A percentile compares a stretch with the other conserved stretches of the same genome.
Evolutionary conservation across 2,797 vertebrate species (phyloP).

Genomic region (Pygocentrus nattereri): DNA sequence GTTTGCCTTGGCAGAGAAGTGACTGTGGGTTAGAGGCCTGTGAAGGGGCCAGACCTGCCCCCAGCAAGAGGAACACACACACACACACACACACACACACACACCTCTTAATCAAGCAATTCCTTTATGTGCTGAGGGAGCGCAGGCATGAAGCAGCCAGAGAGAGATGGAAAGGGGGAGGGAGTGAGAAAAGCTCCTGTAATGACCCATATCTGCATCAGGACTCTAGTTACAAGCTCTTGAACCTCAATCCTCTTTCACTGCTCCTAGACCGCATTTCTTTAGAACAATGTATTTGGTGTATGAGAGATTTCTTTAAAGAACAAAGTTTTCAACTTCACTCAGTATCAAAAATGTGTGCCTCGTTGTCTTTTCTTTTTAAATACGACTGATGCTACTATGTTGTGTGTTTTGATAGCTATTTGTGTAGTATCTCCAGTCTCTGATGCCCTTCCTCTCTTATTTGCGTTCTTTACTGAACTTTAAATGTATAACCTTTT

Average conservation of each 20-base stretch:
- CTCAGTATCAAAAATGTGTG: not conserved
- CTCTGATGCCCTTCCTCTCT: not conserved
- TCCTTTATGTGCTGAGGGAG: conserved; percentile 22
- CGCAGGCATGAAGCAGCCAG: not conserved
- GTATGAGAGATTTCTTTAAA: not conserved
- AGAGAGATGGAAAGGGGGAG: not conserved
- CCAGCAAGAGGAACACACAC: conserved; percentile 7
- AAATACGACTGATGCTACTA: too few species aligned
- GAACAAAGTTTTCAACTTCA: not conserved
- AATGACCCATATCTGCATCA: not conserved
- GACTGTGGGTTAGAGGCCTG: conserved; percentile 44
- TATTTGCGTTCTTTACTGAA: not conserved
- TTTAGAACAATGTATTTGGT: not conserved
- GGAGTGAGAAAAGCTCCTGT: not conserved
- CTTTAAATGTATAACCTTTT: not conserved
- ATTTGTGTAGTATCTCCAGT: too few species aligned
- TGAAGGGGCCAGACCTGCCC: conserved; percentile 14
- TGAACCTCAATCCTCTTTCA: not conserved
- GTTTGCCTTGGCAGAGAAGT: conserved; percentile 41
- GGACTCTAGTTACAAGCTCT: not conserved
- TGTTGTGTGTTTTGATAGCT: too few species aligned
- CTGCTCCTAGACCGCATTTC: not conserved
- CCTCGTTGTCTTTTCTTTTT: too few species aligned
- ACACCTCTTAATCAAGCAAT: conserved; percentile 16
- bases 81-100: conserved; percentile 9